Percentiles rank a stretch among this genome's conserved stretches.
These are phyloP conservation scores for Diorhabda carinulata DNA, from an alignment of 1,140 invertebrate species.

Conservation along the genomic window DNA sequence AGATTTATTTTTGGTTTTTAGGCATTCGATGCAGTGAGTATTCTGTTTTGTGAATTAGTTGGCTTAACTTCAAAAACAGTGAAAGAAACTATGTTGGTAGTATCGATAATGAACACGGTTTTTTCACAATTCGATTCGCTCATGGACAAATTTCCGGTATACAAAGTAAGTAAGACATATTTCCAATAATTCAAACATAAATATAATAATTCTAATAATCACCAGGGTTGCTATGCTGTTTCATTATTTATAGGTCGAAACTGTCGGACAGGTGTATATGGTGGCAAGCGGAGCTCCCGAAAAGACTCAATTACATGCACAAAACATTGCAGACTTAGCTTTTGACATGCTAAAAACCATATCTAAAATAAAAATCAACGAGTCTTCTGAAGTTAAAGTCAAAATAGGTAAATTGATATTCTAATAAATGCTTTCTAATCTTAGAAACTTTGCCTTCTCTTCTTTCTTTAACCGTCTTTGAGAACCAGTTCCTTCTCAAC, in stretches of 20 bases:
- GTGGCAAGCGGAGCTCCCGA: constrained; percentile 81
- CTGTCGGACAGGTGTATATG: constrained; percentile 84
- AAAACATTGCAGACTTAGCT: constrained; percentile 72
- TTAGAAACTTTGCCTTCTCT: not conserved
- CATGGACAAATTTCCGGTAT: constrained; percentile 72
- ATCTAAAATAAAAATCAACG: constrained; percentile 51
- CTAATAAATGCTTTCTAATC: not conserved
- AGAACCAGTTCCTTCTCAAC: too few species aligned
- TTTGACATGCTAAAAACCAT: constrained; percentile 62
- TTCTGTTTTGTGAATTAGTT: constrained; percentile 61
- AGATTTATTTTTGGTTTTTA: constrained; percentile 30
- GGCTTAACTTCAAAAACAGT: constrained; percentile 59
- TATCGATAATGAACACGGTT: constrained; percentile 77
- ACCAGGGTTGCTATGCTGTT: too few species aligned
- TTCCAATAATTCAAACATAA: not conserved
- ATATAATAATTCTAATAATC: too few species aligned
- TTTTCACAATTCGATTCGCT: constrained; percentile 78
- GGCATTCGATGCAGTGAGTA: constrained; percentile 60
- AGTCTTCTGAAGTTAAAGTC: constrained; percentile 55
- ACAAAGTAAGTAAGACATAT: constrained; percentile 60
- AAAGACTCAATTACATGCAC: constrained; percentile 70
- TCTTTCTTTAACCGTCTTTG: not conserved
- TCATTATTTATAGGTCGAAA: constrained; percentile 66
- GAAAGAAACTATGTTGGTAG: constrained; percentile 74
- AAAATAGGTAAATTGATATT: constrained; percentile 53